Evolutionary conservation across 2,113 vertebrate species (phyloP), one percentile per base, ranked within the genome.

Genomic region (Colius striatus): DNA sequence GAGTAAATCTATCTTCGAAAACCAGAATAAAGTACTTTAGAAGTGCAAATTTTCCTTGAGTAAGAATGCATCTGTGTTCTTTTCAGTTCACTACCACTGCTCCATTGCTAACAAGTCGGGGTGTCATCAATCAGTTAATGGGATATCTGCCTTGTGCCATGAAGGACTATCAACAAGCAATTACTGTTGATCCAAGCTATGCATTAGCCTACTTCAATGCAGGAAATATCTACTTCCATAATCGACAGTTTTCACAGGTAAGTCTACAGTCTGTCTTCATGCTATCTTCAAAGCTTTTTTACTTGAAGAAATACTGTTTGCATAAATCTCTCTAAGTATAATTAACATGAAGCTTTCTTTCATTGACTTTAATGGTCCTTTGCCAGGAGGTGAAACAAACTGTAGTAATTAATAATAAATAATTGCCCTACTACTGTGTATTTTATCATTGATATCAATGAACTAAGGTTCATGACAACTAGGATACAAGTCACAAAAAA

Each of bases 161-260:
- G 97, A 97, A 62, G 68, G 98, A 98, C 95, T 98, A 98, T 75
- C 97, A 98, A 88, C 92, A 94, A 50, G 98, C 98, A 26, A 97
- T 98, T 92, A 92, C 96, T 51, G 47, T 98, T 76, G 97, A 98
- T 62, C 97, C 98, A 17, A 86, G 32, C 18, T 98, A 98, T 87
- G 94, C 97, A 2, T 93, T 98, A 83, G 98, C 98, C 67, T 98
- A 98, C 95, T 98, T 98, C 73, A 98, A 97, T 81, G 98, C 98
- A 79, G 98, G 97, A 86, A 98, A 98, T 95, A 93, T 98, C 76
- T 98, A 98, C 91, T 97, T 98, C 81, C 92, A 96, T 80, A 98
- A 98, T 80, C 96, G 96, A 54, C 98, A 98, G 54, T 98, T 98
- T 97, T 96, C 97, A 94, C 98, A 98, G 97, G 98, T 98, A 97